Conservation (phyloP, 2,797 vertebrate genomes). For the Loris lydekkerianus region DNA sequence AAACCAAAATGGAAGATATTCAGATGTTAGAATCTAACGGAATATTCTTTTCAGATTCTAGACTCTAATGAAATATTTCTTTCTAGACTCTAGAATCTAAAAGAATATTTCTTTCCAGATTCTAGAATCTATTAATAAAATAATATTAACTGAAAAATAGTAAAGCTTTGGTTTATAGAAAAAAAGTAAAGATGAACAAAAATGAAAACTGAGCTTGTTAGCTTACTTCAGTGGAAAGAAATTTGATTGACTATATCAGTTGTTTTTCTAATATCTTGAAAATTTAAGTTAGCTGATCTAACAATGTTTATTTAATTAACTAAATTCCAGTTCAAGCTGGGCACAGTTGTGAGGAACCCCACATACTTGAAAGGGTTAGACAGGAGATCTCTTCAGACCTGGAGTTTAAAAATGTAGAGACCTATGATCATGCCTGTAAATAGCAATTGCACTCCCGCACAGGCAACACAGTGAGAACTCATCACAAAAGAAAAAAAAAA, state of each 20-base stretch:
- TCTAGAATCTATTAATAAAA: no score
- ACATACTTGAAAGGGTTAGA: no score
- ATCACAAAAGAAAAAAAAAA: neutral
- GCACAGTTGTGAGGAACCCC: neutral
- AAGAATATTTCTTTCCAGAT: neutral
- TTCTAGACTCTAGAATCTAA: neutral
- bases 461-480: neutral
- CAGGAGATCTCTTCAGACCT: no score
- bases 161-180: neutral
- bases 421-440: neutral
- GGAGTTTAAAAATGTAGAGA: neutral
- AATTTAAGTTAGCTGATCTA: neutral
- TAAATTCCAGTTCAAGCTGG: neutral
- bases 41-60: neutral
- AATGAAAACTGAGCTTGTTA: neutral
- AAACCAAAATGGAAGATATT: neutral
- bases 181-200: neutral
- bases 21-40: neutral
- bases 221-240: neutral
- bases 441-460: neutral
- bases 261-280: neutral
- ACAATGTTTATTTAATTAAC: slow-evolving; percentile 16
- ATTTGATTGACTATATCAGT: neutral
- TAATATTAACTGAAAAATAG: neutral
- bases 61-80: neutral